A percentile compares a stretch with the other conserved stretches of the same genome.
Evolutionary conservation across 1,140 invertebrate genomes (phyloP).

Genomic region (Daktulosphaira vitifoliae): DNA sequence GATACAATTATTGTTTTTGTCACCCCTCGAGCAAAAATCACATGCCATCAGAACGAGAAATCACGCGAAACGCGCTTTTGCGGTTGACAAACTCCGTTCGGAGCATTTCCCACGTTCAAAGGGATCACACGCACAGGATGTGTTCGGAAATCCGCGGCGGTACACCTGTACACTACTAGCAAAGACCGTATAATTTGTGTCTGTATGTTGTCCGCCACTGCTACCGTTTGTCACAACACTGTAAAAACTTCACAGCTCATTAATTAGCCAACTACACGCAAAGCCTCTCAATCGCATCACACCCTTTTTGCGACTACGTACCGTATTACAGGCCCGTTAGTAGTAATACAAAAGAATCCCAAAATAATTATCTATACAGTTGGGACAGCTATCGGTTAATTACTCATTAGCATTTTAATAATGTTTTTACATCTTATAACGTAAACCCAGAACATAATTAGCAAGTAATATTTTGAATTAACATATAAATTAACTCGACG

Average conservation of each 20-base stretch:
- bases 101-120: not conserved
- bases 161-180: not conserved
- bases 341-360: no score
- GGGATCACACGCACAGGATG: constrained; percentile 21
- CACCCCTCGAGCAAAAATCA: no score
- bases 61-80: no score
- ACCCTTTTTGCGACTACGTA: no score
- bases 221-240: not conserved
- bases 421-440: not conserved
- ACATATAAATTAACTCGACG: constrained; percentile 15
- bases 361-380: no score
- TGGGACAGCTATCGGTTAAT: no score
- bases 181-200: no score
- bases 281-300: no score
- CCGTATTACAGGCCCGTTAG: no score
- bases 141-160: not conserved
- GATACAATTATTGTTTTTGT: no score
- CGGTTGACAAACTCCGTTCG: no score
- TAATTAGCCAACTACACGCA: not conserved
- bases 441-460: constrained; percentile 3
- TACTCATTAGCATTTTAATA: constrained; percentile 22
- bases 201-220: not conserved
- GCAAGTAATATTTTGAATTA: not conserved
- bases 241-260: not conserved
- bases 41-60: no score